These are phyloP conservation scores for Phylloscopus whistleri DNA, from an alignment of 2,113 vertebrate genomes.

Conservation along the genomic window DNA sequence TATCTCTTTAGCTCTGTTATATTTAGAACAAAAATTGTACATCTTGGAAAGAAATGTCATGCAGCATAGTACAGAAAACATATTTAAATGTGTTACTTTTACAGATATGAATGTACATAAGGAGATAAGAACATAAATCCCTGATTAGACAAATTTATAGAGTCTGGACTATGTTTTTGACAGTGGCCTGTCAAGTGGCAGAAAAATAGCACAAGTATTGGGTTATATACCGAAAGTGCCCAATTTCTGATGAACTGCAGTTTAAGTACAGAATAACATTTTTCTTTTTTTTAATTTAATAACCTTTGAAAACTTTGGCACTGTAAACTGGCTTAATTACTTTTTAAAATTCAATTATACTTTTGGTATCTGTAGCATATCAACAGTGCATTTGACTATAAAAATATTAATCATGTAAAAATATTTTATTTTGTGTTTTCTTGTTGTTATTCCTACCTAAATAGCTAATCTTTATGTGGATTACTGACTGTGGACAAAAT, in stretches of 20 bases:
- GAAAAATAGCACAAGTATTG: background rate
- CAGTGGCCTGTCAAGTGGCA: background rate
- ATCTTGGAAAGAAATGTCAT: background rate
- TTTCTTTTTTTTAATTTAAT: background rate
- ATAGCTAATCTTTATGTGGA: background rate
- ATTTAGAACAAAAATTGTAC: background rate
- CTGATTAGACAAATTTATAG: background rate
- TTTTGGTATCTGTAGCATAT: background rate
- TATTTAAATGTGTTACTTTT: background rate
- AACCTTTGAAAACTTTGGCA: background rate
- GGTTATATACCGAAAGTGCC: background rate
- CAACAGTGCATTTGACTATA: background rate
- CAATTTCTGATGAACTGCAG: background rate
- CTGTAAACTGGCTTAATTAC: background rate
- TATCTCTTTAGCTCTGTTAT: background rate
- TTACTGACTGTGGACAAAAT: background rate
- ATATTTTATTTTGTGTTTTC: background rate
- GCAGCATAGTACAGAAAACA: background rate
- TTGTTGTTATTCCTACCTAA: background rate
- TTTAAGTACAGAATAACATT: background rate
- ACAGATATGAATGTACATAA: background rate
- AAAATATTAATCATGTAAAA: background rate
- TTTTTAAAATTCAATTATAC: background rate
- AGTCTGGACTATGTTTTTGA: background rate
- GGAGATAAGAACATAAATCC: background rate